Base-by-base conservation (phyloP, 2,113 vertebrate species). In the Crypturellus undulatus region DNA sequence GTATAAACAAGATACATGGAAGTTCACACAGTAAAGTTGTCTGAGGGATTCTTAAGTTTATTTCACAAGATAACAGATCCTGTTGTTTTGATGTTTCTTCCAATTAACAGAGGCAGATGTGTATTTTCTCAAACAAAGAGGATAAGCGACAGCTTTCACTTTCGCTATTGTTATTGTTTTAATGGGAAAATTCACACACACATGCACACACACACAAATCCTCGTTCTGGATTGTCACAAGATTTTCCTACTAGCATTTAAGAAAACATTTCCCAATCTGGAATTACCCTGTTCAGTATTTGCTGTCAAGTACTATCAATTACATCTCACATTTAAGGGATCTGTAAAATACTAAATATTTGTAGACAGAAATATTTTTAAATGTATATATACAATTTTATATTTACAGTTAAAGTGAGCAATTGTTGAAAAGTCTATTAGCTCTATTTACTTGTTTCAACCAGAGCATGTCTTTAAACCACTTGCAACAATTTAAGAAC, bases 261-360 rank as follows among this genome's bases (percentile, higher is more conserved):
- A 78, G 47, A 45, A 88, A 92, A 75, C 5, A 63, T 45, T 86
- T 79, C 51, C 38, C 73, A 87, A 72, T 62, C 82, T 82, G n/a
- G 63, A 87, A 89, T 91, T 87, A 79, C 36, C 94, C 83, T 80
- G n/a, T 51, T 88, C 34, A 75, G 51, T 80, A 75, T 62, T 79
- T 68, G 51, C 34, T 63, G 63, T 43, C 40, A 87, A 18, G 83
- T 19, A 88, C 83, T 80, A 92, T 64, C 56, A 86, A 54, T 94
- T 75, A 26, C 78, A 88, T 63, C n/a, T 83, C 17, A 77, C 71
- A 72, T 12, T 79, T 8, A 2, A 40, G 20, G 36, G 45, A 76
- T 40, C 62, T 82, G 34, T 69, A 79, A 64, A 92, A 87, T 22
- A 43, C 19, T 47, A 72, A 78, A n/a, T 79, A 72, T 70, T 93